Conservation (phyloP, 2,113 vertebrate genomes). For the Aspidoscelis tigris region DNA sequence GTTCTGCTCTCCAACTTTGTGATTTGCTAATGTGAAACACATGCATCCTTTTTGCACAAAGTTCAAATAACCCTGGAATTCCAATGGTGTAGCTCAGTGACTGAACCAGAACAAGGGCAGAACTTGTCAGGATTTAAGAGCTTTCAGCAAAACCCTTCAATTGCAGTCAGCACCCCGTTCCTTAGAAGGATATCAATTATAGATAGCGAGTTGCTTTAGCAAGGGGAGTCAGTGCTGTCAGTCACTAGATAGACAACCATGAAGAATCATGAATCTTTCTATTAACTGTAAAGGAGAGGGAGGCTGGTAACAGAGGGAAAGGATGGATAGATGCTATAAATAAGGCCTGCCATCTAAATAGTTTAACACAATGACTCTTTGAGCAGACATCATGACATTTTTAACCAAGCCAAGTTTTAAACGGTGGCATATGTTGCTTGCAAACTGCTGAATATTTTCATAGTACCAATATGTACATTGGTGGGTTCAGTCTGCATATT, state of each 20-base stretch:
- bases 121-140: slow-evolving; percentile 98
- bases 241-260: slow-evolving; percentile 94
- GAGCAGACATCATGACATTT: slow-evolving; percentile 70
- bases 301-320: slow-evolving; percentile 32
- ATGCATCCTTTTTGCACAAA: slow-evolving; percentile 69
- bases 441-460: slow-evolving; percentile 42
- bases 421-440: neutral
- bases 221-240: slow-evolving; percentile 90
- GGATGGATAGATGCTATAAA: slow-evolving; percentile 80
- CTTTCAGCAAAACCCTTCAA: slow-evolving; percentile 96
- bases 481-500: slow-evolving; percentile 42
- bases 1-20: slow-evolving; percentile 58
- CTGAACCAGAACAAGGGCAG: slow-evolving; percentile 86
- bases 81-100: slow-evolving; percentile 72
- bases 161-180: slow-evolving; percentile 93
- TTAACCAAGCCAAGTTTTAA: slow-evolving; percentile 49
- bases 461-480: slow-evolving; percentile 26
- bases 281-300: slow-evolving; percentile 87
- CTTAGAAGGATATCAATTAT: slow-evolving; percentile 99
- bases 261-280: slow-evolving; percentile 96
- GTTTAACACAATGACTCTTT: slow-evolving; percentile 76
- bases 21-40: slow-evolving; percentile 74
- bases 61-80: slow-evolving; percentile 79
- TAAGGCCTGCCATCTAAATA: slow-evolving; percentile 71
- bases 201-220: slow-evolving; percentile 98